Base-by-base conservation (phyloP, 2,113 vertebrate species). In the Hippolais icterina region DNA sequence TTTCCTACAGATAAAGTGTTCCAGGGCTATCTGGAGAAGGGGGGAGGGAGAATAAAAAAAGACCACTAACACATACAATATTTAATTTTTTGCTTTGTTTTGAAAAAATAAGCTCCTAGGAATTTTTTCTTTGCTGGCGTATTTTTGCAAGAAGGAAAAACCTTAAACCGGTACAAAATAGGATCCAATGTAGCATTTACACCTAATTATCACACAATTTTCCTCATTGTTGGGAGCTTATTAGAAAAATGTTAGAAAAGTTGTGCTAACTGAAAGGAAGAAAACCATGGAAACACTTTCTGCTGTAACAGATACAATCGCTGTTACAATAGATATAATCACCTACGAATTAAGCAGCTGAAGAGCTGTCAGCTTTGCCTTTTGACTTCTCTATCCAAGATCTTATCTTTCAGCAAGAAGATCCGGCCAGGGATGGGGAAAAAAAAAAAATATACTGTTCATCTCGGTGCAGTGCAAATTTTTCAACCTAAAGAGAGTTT, bases 1-100 rank as follows among this genome's bases (percentile, higher is more conserved):
- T 63, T 95, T 94, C 65, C 75, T 25, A 42, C 13, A 93, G 83
- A 89, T 64, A 46, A 54, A 65, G 89, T 41, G n/a, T 74, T 84
- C 52, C 10, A 9, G 18, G 3, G 7, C 31, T 81, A 46, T 33
- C 37, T 5, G 33, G 24, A 35, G 12, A 44, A 35, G 1, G 2
- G 10, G 3, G 0, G 3, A 53, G 10, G 12, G 17, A 15, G 5
- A 65, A 42, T 5, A 35, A 56, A 61, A 15, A 33, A 65, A 64
- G 2, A 41, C 4, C 10, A 52, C 23, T 72, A 74, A 37, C 25
- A 25, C 0, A 41, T 5, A 65, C 1, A 7, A 1, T 46, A 25
- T 44, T 86, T 53, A 28, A 10, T 35, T 41, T 83, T 84, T 52
- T 7, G 44, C 5, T 81, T 66, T 60, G 60, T 77, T 93, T 65